phyloP scores from a whole-genome alignment of 2,113 vertebrate species.

The Gambusia affinis region DNA sequence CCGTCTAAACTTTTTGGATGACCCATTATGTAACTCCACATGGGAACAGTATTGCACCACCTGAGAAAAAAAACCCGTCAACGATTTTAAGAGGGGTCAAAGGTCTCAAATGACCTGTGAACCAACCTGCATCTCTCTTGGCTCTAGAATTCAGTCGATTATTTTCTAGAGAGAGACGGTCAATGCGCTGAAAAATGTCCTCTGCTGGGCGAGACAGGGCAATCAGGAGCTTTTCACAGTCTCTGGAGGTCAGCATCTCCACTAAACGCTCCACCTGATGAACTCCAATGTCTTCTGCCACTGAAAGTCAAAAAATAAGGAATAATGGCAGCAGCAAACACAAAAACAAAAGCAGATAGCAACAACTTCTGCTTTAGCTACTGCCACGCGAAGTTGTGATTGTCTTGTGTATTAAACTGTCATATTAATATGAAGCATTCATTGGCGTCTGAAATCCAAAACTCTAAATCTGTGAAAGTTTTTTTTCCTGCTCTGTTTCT shows the following conservation, averaged over 20 bases:
- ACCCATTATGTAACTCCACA: not conserved
- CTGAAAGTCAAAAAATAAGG: conserved; percentile 31
- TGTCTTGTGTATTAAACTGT: conserved; percentile 28
- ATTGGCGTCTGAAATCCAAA: conserved; percentile 19
- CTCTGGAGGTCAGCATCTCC: conserved; percentile 68
- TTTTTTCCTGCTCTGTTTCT: conserved; percentile 5
- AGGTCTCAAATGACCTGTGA: conserved; percentile 2
- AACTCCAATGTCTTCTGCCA: conserved; percentile 65
- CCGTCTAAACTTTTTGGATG: not conserved
- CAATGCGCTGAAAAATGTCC: conserved; percentile 53
- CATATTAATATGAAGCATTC: conserved; percentile 30
- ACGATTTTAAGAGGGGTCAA: not conserved
- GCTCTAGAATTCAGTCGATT: conserved; percentile 53
- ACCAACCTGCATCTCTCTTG: conserved; percentile 61
- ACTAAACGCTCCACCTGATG: conserved; percentile 76
- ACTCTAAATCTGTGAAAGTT: not conserved
- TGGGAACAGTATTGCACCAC: not conserved
- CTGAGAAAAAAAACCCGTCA: not conserved
- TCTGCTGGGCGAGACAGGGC: conserved; percentile 71
- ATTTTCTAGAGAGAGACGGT: conserved; percentile 60
- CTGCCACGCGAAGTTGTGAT: not conserved
- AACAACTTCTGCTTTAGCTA: not conserved
- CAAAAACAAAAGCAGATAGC: not conserved
- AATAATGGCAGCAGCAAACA: conserved; percentile 2
- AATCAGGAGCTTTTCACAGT: conserved; percentile 74